Percentiles rank a stretch among this genome's conserved stretches.
Conservation (phyloP, 2,113 vertebrate genomes). For the Tragelaphus scriptus region DNA sequence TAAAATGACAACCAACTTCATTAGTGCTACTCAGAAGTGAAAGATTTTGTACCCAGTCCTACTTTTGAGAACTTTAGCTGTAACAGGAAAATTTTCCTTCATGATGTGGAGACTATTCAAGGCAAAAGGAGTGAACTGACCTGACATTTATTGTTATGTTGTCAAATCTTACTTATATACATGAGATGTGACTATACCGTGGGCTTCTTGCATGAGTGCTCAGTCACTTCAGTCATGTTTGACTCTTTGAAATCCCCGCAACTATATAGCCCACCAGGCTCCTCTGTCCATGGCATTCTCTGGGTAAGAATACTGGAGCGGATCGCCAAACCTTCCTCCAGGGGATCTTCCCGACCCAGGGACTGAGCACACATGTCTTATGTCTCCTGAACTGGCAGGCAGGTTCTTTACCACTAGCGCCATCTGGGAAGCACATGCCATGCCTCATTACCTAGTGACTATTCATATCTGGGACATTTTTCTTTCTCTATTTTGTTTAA, state of each 20-base stretch:
- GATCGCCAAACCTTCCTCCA: neutral
- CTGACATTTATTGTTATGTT: neutral
- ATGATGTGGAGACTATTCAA: neutral
- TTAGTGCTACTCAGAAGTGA: neutral
- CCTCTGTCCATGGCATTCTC: neutral
- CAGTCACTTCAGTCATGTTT: neutral
- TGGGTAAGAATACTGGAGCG: neutral
- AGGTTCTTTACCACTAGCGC: neutral
- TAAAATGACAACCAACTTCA: slow-evolving; percentile 4
- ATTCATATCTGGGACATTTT: neutral
- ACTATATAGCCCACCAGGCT: neutral
- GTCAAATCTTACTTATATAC: neutral
- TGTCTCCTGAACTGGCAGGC: neutral
- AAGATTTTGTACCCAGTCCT: neutral
- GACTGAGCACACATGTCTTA: neutral
- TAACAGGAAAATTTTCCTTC: neutral
- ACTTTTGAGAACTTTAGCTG: neutral
- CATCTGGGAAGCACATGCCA: neutral
- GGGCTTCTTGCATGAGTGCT: accelerated
- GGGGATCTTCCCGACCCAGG: neutral
- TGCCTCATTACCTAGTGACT: neutral
- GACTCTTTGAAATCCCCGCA: neutral
- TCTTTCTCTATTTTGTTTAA: neutral
- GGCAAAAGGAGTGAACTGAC: neutral
- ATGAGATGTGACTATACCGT: neutral